Percentiles rank a stretch among this genome's conserved stretches.
These are phyloP conservation scores for Cinclus cinclus DNA, from an alignment of 2,113 vertebrate species.

Conservation along the genomic window DNA sequence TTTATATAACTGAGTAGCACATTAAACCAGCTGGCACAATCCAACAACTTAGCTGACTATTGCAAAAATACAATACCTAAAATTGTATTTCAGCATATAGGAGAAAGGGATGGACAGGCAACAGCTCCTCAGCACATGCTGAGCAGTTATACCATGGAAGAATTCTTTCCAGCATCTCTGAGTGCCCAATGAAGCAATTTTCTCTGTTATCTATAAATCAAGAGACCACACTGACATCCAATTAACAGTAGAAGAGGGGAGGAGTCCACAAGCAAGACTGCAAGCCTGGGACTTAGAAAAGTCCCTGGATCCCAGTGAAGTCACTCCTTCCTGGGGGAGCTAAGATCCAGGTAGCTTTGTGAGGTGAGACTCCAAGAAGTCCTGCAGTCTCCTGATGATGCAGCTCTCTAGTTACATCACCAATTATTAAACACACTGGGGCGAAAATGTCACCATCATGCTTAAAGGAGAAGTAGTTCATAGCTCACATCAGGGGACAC, in stretches of 20 bases:
- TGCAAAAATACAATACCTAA: not conserved
- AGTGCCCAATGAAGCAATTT: not conserved
- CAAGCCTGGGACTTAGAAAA: not conserved
- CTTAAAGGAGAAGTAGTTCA: not conserved
- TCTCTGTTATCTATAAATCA: fast-evolving
- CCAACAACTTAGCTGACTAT: not conserved
- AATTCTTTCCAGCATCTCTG: not conserved
- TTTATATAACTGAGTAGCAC: not conserved
- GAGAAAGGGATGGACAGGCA: not conserved
- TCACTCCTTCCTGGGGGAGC: fast-evolving
- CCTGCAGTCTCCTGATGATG: fast-evolving
- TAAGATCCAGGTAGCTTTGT: not conserved
- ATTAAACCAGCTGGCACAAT: not conserved
- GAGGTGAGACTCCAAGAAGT: fast-evolving
- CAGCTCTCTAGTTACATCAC: not conserved
- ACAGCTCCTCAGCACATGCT: not conserved
- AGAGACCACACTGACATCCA: not conserved
- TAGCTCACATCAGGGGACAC: not conserved
- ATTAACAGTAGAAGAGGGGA: not conserved
- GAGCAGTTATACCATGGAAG: not conserved
- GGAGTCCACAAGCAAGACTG: not conserved
- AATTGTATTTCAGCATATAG: not conserved
- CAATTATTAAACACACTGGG: not conserved
- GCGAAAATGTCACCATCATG: not conserved
- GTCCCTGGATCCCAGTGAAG: not conserved